Conservation (phyloP, 2,797 vertebrate genomes). For the Aldrovandia affinis region DNA sequence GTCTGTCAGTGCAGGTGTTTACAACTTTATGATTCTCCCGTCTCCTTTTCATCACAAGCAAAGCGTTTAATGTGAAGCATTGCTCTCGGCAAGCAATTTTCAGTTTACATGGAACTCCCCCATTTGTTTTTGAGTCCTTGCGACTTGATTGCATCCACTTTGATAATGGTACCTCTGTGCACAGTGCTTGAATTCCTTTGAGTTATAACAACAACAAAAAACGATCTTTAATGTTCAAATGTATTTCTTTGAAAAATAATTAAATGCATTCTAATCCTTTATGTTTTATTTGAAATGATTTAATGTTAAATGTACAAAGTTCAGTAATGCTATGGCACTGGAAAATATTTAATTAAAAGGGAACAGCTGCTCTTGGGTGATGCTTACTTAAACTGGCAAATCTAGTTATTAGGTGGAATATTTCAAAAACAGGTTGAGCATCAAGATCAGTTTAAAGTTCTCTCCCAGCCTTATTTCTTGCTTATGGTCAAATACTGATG, state of each 20-base stretch:
- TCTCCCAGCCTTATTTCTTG: constrained; percentile 14
- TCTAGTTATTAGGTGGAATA: not conserved
- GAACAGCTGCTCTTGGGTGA: not conserved
- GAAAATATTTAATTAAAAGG: too few relatives aligned
- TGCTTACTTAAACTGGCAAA: not conserved
- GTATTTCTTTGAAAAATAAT: not conserved
- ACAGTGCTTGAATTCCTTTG: not conserved
- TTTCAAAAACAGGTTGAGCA: constrained; percentile 18
- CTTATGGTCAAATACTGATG: constrained; percentile 10
- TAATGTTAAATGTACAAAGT: too few relatives aligned
- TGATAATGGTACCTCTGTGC: not conserved
- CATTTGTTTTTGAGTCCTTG: not conserved
- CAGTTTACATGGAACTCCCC: not conserved
- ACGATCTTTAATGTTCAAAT: not conserved
- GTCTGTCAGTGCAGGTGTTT: too few relatives aligned
- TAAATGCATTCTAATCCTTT: constrained; percentile 2
- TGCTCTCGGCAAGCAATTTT: not conserved
- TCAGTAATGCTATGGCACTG: too few relatives aligned
- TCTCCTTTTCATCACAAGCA: too few relatives aligned
- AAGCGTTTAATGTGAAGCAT: not conserved
- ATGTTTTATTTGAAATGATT: constrained; percentile 4
- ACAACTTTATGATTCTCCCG: too few relatives aligned
- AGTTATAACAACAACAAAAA: not conserved
- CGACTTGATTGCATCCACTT: not conserved
- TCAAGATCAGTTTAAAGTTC: not conserved